These are phyloP conservation scores for Anguilla japonica DNA, from an alignment of 2,113 vertebrate genomes.

Conservation along the genomic window DNA sequence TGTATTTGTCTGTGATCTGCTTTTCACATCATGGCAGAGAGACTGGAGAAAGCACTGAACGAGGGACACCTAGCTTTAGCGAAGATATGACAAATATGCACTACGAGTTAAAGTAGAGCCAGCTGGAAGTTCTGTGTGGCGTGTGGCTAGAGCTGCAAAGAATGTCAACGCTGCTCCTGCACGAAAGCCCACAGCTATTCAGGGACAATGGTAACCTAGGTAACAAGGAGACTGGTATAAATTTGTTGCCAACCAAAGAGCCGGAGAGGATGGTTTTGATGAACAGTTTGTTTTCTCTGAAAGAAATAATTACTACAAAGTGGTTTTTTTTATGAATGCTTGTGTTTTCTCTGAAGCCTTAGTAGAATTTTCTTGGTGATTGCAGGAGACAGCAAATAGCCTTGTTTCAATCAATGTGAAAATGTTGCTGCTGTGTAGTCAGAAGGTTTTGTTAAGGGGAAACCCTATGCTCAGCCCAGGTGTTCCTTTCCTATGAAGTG, in stretches of 20 bases:
- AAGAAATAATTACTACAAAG: slow-evolving; percentile 55
- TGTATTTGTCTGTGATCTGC: not conserved
- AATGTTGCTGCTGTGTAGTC: slow-evolving; percentile 12
- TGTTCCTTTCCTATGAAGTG: not conserved
- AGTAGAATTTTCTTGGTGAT: slow-evolving; percentile 10
- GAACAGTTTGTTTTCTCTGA: slow-evolving; percentile 48
- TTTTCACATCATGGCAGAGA: not conserved
- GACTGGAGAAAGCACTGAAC: not conserved
- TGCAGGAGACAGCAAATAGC: not conserved
- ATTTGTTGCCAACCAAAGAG: slow-evolving; percentile 54
- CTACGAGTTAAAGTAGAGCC: not conserved
- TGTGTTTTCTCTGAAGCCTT: slow-evolving; percentile 25
- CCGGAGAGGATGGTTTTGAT: slow-evolving; percentile 50
- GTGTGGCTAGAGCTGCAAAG: slow-evolving; percentile 34
- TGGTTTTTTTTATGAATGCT: slow-evolving; percentile 53
- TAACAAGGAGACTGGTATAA: slow-evolving; percentile 47
- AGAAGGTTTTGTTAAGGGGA: slow-evolving; percentile 16
- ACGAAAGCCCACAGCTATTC: slow-evolving; percentile 22
- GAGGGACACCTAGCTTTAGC: not conserved
- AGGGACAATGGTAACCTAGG: slow-evolving; percentile 57
- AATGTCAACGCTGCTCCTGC: slow-evolving; percentile 14
- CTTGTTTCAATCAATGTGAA: slow-evolving; percentile 14
- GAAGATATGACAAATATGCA: not conserved
- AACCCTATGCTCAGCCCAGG: not conserved
- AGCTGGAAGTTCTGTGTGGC: not conserved